These are phyloP conservation scores for Aproaerema taeniolella DNA, from an alignment of 2,888 invertebrate genomes.

Conservation along the genomic window DNA sequence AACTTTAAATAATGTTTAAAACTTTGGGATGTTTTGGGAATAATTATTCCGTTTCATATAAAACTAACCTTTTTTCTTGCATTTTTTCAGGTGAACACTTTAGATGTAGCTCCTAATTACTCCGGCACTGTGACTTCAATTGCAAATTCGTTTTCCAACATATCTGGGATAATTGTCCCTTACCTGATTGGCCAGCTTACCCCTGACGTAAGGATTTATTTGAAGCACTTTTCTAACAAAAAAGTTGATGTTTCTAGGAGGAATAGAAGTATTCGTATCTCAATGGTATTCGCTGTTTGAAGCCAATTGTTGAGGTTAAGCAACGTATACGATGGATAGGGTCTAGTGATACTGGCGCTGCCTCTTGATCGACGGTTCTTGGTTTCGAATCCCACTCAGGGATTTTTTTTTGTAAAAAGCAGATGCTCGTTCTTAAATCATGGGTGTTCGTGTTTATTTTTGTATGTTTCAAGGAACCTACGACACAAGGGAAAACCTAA, in stretches of 20 bases:
- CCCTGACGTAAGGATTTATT: conserved; percentile 69
- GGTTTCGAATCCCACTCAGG: no score
- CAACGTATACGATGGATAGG: not conserved
- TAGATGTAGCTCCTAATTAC: conserved; percentile 81
- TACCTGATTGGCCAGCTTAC: conserved; percentile 79
- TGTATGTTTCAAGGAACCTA: no score
- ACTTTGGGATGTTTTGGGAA: no score
- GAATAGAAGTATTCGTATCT: not conserved
- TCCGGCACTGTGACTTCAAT: conserved; percentile 81
- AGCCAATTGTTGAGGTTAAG: not conserved
- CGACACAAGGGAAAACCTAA: no score
- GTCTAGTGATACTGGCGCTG: not conserved
- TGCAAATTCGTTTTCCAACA: conserved; percentile 80
- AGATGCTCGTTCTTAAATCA: no score
- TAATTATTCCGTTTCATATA: not conserved
- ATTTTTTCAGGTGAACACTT: conserved; percentile 72
- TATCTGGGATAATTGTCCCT: conserved; percentile 78
- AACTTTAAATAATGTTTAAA: not conserved
- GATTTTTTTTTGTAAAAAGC: no score
- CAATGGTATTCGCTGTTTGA: not conserved
- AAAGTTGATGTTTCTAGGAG: not conserved
- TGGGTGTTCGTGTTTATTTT: no score
- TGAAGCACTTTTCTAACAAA: not conserved
- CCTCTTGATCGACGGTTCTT: not conserved
- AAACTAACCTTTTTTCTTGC: not conserved